A percentile compares a stretch with the other conserved stretches of the same genome.
These are phyloP conservation scores for Pongo pygmaeus DNA, from an alignment of 2,113 vertebrate species.

Conservation along the genomic window DNA sequence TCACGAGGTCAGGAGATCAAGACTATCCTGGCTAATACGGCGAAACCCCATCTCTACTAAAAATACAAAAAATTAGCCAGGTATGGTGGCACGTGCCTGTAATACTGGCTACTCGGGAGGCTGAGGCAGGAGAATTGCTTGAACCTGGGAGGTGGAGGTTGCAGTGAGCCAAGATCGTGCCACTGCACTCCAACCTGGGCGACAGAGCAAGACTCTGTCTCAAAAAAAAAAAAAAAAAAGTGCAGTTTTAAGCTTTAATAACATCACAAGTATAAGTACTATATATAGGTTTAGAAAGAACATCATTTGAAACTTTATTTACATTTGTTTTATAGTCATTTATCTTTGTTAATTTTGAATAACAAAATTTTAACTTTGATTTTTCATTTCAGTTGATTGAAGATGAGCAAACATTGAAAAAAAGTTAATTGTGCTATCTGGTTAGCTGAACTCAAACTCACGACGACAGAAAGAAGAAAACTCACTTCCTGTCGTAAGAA, in stretches of 20 bases:
- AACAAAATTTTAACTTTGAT: background rate
- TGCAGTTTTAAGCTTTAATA: constrained; percentile 34
- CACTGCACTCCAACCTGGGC: too few species aligned
- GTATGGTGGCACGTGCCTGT: too few species aligned
- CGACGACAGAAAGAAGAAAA: constrained; percentile 34
- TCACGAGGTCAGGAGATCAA: too few species aligned
- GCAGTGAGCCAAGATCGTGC: too few species aligned
- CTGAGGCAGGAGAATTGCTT: too few species aligned
- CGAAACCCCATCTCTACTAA: too few species aligned
- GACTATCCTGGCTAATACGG: too few species aligned
- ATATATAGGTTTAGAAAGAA: background rate
- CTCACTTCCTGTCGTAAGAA: constrained; percentile 31
- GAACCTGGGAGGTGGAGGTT: too few species aligned
- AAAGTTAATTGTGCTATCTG: background rate
- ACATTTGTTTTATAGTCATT: background rate
- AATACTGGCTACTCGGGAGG: too few species aligned
- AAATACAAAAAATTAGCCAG: too few species aligned
- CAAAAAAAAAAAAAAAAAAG: background rate
- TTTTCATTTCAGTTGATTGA: constrained; percentile 45
- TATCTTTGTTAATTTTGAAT: constrained; percentile 35
- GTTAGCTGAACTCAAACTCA: constrained; percentile 35
- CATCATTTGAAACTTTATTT: constrained; percentile 24
- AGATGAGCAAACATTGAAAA: constrained; percentile 11
- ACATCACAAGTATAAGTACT: background rate
- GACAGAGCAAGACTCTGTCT: background rate